Conservation (phyloP, 2,113 vertebrate species). For the Haemorhous mexicanus region DNA sequence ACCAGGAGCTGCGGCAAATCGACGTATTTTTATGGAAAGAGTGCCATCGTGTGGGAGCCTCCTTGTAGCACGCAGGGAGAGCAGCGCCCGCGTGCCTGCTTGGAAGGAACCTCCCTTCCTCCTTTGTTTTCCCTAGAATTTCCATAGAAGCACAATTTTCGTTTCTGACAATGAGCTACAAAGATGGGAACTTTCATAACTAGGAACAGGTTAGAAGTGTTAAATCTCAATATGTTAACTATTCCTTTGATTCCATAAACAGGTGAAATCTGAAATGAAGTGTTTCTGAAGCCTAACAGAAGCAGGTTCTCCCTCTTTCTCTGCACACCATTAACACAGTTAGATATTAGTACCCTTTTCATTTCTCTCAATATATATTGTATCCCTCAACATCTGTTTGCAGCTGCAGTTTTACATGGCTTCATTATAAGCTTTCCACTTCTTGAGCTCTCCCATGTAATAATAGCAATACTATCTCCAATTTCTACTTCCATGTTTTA, state of each 20-base stretch:
- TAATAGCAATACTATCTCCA: neutral
- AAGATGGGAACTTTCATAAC: neutral
- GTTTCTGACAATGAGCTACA: neutral
- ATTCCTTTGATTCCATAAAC: neutral
- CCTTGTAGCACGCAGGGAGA: neutral
- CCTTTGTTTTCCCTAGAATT: neutral
- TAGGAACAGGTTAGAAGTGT: neutral
- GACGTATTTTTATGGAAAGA: neutral
- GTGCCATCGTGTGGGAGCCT: conserved; percentile 73
- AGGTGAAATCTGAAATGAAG: neutral
- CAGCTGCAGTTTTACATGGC: neutral
- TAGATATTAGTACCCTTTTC: neutral
- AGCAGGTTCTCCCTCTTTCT: neutral
- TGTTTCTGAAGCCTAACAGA: neutral
- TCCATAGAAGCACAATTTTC: neutral
- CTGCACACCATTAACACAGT: neutral
- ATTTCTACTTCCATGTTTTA: neutral
- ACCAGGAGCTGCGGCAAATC: neutral
- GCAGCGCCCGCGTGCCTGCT: neutral
- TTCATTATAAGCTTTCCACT: neutral
- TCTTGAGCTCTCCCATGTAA: neutral
- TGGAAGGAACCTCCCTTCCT: neutral
- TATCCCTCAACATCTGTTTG: neutral
- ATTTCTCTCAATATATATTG: neutral
- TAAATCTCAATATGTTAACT: neutral